Evolutionary conservation across 2,113 vertebrate genomes (phyloP).

Genomic region (Stigmatopora argus): DNA sequence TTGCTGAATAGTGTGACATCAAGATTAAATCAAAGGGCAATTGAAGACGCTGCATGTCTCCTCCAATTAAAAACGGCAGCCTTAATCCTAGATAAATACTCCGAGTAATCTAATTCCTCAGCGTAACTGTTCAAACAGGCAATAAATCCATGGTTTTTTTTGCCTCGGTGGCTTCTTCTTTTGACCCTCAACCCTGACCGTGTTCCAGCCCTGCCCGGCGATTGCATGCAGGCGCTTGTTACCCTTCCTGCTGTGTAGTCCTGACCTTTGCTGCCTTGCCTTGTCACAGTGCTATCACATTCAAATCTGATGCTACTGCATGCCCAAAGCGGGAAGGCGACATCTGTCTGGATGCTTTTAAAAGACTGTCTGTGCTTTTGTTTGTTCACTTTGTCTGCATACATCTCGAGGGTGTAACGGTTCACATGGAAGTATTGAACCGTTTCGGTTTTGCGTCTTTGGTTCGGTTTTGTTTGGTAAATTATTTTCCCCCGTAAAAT

Average conservation of each 20-base stretch:
- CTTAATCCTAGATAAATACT: slow-evolving; percentile 19
- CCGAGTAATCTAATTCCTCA: slow-evolving; percentile 9
- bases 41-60: slow-evolving; percentile 24
- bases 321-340: slow-evolving; percentile 27
- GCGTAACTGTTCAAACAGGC: background rate
- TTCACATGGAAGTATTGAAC: too few species aligned
- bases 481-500: too few species aligned
- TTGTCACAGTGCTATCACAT: slow-evolving; percentile 47
- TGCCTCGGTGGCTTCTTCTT: slow-evolving; percentile 19
- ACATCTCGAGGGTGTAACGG: too few species aligned
- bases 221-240: slow-evolving; percentile 19
- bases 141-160: slow-evolving; percentile 5
- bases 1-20: slow-evolving; percentile 34
- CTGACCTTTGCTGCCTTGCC: slow-evolving; percentile 49
- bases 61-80: slow-evolving; percentile 18
- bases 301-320: slow-evolving; percentile 38
- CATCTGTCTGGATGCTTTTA: slow-evolving; percentile 33
- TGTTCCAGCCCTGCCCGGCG: slow-evolving; percentile 8
- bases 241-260: slow-evolving; percentile 26
- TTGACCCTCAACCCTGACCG: slow-evolving; percentile 9
- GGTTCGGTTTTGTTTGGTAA: too few species aligned
- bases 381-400: background rate
- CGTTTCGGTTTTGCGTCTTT: too few species aligned
- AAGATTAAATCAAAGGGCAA: slow-evolving; percentile 28
- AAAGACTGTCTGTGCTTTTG: slow-evolving; percentile 1